phyloP scores from a whole-genome alignment of 2,888 invertebrate genomes.

The Tetragonisca angustula region DNA sequence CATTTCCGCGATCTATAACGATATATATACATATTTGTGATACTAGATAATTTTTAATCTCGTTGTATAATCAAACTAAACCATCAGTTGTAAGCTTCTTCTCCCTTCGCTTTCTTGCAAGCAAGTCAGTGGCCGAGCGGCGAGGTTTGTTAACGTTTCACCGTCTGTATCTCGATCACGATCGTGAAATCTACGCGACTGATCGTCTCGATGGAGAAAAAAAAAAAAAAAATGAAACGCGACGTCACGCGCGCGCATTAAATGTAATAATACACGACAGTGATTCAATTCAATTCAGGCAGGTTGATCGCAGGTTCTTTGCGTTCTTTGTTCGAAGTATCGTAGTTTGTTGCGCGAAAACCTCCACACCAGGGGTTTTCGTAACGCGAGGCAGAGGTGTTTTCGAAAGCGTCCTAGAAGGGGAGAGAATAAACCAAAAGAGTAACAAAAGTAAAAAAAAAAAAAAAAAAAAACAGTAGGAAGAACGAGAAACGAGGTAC shows the following conservation, averaged over 20 bases:
- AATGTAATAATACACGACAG: background rate
- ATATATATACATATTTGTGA: constrained; percentile 6
- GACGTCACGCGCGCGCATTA: too few species aligned
- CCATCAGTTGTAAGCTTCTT: constrained; percentile 9
- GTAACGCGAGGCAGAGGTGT: background rate
- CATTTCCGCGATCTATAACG: constrained; percentile 17
- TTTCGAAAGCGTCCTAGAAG: background rate
- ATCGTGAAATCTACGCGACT: background rate
- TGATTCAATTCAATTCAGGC: background rate
- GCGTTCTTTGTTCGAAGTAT: background rate
- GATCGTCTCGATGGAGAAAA: background rate
- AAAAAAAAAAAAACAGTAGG: too few species aligned
- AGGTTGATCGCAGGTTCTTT: background rate
- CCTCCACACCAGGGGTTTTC: background rate
- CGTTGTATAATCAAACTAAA: constrained; percentile 6
- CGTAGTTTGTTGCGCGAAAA: background rate
- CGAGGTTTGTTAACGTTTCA: background rate
- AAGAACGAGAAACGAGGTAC: too few species aligned
- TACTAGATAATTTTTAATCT: constrained; percentile 18
- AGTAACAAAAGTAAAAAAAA: too few species aligned
- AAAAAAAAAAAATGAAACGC: too few species aligned
- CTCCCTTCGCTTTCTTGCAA: constrained; percentile 26
- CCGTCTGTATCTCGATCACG: background rate
- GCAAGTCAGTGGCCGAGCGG: background rate
- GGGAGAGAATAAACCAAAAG: background rate